These are phyloP conservation scores for Drosophila pectinifera DNA, from an alignment of 1,140 invertebrate species.

Conservation along the genomic window DNA sequence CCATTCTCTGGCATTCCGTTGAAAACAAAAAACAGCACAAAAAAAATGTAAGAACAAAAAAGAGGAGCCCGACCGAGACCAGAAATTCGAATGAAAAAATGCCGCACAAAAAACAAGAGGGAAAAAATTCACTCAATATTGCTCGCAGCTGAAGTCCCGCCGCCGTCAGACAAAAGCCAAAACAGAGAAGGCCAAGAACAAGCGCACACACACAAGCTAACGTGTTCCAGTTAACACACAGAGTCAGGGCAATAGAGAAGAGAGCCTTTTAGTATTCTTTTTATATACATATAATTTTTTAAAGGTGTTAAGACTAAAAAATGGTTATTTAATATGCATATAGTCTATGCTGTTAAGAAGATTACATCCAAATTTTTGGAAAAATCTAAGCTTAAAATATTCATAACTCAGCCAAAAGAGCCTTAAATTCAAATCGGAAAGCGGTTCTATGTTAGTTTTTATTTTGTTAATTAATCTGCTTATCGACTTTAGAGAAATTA, in stretches of 20 bases:
- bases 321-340: too few species aligned
- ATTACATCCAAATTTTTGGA: too few species aligned
- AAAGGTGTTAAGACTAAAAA: fast-evolving
- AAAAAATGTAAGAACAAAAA: background rate
- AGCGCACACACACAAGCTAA: constrained; percentile 19
- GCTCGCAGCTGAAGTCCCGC: constrained; percentile 42
- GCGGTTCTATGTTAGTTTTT: too few species aligned
- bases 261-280: too few species aligned
- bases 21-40: constrained; percentile 17
- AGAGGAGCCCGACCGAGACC: background rate
- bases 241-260: background rate
- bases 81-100: constrained; percentile 36
- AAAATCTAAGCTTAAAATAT: too few species aligned
- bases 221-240: constrained; percentile 11
- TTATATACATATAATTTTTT: too few species aligned
- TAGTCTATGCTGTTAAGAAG: too few species aligned
- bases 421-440: too few species aligned
- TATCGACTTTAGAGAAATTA: too few species aligned
- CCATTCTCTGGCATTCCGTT: constrained; percentile 39
- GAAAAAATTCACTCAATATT: constrained; percentile 51
- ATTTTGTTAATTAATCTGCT: too few species aligned
- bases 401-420: too few species aligned
- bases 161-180: constrained; percentile 37
- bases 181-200: constrained; percentile 37
- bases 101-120: constrained; percentile 23